A percentile compares a stretch with the other conserved stretches of the same genome.
Conservation (phyloP, 2,113 vertebrate species). For the Dendrocopos noguchii region DNA sequence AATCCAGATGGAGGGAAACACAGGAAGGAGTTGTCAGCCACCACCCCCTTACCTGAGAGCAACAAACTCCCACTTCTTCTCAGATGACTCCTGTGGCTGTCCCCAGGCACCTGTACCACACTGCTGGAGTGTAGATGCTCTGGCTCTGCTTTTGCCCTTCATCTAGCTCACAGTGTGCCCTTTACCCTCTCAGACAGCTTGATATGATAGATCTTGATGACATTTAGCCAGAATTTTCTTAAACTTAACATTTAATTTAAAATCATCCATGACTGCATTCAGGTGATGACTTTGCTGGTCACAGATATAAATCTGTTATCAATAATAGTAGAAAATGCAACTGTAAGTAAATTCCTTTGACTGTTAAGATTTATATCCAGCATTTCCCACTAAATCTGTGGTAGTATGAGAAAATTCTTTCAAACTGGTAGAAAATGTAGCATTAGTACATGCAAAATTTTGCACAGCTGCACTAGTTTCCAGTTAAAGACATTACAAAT, state of each 20-base stretch:
- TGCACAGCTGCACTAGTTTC: not conserved
- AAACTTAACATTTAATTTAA: slow-evolving; percentile 68
- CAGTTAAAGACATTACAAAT: not conserved
- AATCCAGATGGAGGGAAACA: not conserved
- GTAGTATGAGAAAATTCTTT: not conserved
- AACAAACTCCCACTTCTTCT: not conserved
- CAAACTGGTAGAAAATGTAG: not conserved
- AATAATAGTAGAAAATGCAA: slow-evolving; percentile 37
- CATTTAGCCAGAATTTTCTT: slow-evolving; percentile 72
- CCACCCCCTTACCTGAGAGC: not conserved
- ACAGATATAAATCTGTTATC: slow-evolving; percentile 60
- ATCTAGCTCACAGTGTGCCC: not conserved
- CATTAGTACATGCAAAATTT: not conserved
- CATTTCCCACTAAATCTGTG: slow-evolving; percentile 11
- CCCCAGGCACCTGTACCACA: not conserved
- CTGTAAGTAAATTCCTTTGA: slow-evolving; percentile 57
- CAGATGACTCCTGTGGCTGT: not conserved
- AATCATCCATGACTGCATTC: slow-evolving; percentile 51
- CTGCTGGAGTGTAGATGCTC: not conserved
- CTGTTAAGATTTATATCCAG: slow-evolving; percentile 11
- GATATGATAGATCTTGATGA: slow-evolving; percentile 61
- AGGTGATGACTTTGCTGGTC: slow-evolving; percentile 34
- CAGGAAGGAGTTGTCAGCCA: not conserved
- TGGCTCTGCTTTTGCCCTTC: slow-evolving; percentile 41
- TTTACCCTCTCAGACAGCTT: slow-evolving; percentile 43